These are phyloP conservation scores for Nymphalis c-album DNA, from an alignment of 2,888 invertebrate genomes.

Conservation along the genomic window DNA sequence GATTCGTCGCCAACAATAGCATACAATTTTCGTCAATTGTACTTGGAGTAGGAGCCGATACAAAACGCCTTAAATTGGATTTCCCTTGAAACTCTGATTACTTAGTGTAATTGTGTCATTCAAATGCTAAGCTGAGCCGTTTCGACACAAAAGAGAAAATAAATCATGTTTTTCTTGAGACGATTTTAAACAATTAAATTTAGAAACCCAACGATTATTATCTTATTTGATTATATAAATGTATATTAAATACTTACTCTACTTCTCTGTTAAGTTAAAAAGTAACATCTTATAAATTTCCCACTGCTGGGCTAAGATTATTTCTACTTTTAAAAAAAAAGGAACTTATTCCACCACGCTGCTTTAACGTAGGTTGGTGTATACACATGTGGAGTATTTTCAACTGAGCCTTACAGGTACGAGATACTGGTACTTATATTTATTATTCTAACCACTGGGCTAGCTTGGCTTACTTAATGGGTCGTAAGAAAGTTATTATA, in stretches of 20 bases:
- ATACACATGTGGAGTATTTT: too few species aligned
- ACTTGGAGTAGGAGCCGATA: slow-evolving; percentile 45
- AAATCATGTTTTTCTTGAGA: slow-evolving; percentile 14
- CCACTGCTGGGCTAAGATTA: neutral
- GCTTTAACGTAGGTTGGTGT: too few species aligned
- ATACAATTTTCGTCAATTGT: slow-evolving; percentile 63
- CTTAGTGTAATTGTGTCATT: slow-evolving; percentile 30
- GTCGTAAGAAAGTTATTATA: too few species aligned
- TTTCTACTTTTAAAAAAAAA: neutral
- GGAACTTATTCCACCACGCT: too few species aligned
- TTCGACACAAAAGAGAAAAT: slow-evolving; percentile 22
- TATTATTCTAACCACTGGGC: too few species aligned
- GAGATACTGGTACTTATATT: too few species aligned
- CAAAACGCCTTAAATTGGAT: slow-evolving; percentile 59
- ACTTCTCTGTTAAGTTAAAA: too few species aligned
- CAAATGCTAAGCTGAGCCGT: slow-evolving; percentile 27
- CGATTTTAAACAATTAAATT: slow-evolving; percentile 9
- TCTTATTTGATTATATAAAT: neutral
- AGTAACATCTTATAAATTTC: too few species aligned
- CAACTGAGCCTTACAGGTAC: too few species aligned
- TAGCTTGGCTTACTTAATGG: too few species aligned
- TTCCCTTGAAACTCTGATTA: slow-evolving; percentile 44
- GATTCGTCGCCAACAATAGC: slow-evolving; percentile 52
- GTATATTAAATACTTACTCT: neutral
- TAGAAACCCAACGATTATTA: slow-evolving; percentile 1